A percentile compares a stretch with the other conserved stretches of the same genome.
phyloP scores from a whole-genome alignment of 64 coral and sea anemone genomes.

The Porites australiensis region DNA sequence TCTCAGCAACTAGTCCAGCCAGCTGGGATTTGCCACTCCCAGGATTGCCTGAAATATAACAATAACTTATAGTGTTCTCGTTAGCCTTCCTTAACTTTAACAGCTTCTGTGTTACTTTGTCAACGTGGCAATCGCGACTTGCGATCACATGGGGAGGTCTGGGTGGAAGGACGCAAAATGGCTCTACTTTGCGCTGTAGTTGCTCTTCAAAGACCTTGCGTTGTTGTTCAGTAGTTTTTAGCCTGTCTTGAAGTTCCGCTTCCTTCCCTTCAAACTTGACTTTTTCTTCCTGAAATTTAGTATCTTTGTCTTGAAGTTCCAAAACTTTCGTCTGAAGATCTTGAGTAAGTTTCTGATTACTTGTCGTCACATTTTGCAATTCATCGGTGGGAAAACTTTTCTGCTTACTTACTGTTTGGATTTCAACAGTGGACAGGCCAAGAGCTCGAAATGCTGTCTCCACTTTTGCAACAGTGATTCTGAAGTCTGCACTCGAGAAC shows the following conservation, averaged over 20 bases:
- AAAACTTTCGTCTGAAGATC: too few relatives aligned
- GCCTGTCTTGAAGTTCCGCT: too few relatives aligned
- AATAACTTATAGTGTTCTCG: background rate
- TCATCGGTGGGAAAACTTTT: constrained; percentile 45
- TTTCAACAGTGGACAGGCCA: background rate
- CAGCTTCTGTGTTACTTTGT: background rate
- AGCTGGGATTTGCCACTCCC: constrained; percentile 34
- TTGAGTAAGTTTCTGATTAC: too few relatives aligned
- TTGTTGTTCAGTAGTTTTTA: constrained; percentile 6
- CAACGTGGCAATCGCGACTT: background rate
- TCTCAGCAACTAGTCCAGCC: background rate
- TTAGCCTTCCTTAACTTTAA: background rate
- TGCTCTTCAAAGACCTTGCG: constrained; percentile 2
- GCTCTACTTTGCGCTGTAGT: background rate
- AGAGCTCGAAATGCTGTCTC: constrained; percentile 28
- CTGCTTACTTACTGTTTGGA: constrained; percentile 40
- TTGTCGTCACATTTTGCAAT: background rate
- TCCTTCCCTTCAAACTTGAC: background rate
- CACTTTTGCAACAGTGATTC: constrained; percentile 9
- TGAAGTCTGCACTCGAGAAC: constrained; percentile 14
- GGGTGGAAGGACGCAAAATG: constrained; percentile 19
- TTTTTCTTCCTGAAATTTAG: background rate
- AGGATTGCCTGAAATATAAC: constrained; percentile 26
- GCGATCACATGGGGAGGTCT: background rate
- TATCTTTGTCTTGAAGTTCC: too few relatives aligned